These are phyloP conservation scores for Neosalanx taihuensis DNA, from an alignment of 2,797 vertebrate genomes.

Conservation along the genomic window DNA sequence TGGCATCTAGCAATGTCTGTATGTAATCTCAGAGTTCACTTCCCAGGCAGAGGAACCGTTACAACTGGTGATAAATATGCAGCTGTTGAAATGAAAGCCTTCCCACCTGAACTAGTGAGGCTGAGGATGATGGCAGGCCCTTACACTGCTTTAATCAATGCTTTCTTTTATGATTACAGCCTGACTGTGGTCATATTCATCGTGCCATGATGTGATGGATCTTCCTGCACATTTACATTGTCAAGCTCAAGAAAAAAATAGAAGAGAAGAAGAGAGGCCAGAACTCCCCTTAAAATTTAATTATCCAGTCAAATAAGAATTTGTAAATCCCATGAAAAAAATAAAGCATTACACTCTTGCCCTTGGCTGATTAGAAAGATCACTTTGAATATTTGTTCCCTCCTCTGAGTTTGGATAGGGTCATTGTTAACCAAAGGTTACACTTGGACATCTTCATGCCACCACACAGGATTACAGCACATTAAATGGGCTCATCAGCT, in stretches of 20 bases:
- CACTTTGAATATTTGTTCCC: conserved; percentile 18
- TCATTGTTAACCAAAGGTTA: conserved; percentile 31
- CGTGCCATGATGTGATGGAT: conserved; percentile 32
- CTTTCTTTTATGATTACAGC: conserved; percentile 29
- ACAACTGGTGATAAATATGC: conserved; percentile 7
- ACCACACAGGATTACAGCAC: conserved; percentile 25
- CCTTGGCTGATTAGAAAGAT: conserved; percentile 35
- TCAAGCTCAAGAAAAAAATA: background rate
- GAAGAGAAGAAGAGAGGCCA: background rate
- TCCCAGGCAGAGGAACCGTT: background rate
- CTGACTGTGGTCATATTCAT: conserved; percentile 23
- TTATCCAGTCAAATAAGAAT: conserved; percentile 28
- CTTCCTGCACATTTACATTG: conserved; percentile 18
- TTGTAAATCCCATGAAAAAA: conserved; percentile 15
- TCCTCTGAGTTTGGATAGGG: conserved; percentile 12
- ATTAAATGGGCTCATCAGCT: conserved; percentile 32
- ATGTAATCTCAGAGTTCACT: background rate
- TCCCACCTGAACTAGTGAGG: background rate
- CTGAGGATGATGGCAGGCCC: background rate
- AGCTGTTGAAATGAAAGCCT: background rate
- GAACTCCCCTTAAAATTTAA: conserved; percentile 17
- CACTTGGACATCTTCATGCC: background rate
- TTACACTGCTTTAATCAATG: conserved; percentile 24
- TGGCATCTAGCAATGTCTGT: background rate
- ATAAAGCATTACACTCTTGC: background rate